These are phyloP conservation scores for Felis chaus DNA, from an alignment of 2,113 vertebrate genomes.

Conservation along the genomic window DNA sequence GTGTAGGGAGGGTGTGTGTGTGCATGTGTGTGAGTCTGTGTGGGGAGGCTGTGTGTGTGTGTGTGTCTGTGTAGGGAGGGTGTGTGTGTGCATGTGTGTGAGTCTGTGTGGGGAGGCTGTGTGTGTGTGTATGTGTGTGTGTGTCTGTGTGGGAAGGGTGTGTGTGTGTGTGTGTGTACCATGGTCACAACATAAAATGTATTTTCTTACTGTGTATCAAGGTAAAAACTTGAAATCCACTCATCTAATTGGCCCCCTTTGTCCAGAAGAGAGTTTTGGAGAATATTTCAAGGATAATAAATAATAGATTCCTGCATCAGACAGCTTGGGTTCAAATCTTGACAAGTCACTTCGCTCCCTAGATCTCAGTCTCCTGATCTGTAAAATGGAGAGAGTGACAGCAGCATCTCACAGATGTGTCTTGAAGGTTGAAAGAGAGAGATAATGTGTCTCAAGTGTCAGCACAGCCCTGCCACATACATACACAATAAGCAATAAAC, in stretches of 20 bases:
- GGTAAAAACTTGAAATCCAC: neutral
- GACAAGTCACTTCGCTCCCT: neutral
- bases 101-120: no score
- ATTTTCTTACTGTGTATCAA: neutral
- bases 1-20: neutral
- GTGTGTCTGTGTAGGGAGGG: fast-evolving
- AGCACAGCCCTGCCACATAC: neutral
- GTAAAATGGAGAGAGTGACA: neutral
- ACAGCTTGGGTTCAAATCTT: neutral
- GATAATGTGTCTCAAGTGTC: neutral
- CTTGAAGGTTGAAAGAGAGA: neutral
- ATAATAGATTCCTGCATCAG: neutral
- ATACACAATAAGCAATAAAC: neutral
- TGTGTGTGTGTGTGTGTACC: neutral
- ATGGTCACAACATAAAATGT: neutral
- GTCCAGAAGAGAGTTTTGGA: neutral
- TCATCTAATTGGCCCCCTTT: neutral
- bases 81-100: neutral
- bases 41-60: neutral
- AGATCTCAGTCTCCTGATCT: neutral
- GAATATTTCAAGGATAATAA: neutral
- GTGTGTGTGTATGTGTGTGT: no score
- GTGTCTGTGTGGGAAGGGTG: no score
- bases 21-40: no score
- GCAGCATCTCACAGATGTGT: neutral